Percentiles rank a stretch among this genome's conserved stretches.
phyloP scores from a whole-genome alignment of 2,888 invertebrate species.

The Drosophila niveifrons region DNA sequence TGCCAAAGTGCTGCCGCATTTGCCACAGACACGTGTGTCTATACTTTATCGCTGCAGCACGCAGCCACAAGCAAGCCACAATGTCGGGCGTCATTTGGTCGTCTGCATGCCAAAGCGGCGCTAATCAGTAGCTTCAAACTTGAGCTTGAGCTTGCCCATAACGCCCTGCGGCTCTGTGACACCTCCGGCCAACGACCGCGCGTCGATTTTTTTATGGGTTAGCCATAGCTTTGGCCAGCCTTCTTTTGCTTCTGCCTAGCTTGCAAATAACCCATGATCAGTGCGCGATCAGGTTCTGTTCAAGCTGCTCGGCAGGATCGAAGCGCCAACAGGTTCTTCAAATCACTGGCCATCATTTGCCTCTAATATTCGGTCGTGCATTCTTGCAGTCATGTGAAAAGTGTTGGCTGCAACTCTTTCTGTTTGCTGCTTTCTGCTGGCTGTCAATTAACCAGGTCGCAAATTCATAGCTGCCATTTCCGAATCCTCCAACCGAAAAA shows the following conservation, averaged over 20 bases:
- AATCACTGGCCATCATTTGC: constrained; percentile 29
- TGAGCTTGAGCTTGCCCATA: constrained; percentile 13
- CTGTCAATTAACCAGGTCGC: constrained; percentile 56
- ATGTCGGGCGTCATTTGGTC: constrained; percentile 50
- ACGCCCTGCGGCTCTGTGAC: constrained; percentile 53
- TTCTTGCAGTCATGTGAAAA: constrained; percentile 70
- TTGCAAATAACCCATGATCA: constrained; percentile 57
- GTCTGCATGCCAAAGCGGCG: constrained; percentile 48
- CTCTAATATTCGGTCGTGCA: constrained; percentile 74
- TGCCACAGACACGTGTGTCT: constrained; percentile 9
- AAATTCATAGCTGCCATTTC: constrained; percentile 45
- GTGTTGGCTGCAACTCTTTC: constrained; percentile 27
- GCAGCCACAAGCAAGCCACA: constrained; percentile 16
- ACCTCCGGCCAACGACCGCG: constrained; percentile 56
- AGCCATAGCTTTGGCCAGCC: constrained; percentile 25
- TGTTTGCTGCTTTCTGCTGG: neutral
- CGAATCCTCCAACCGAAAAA: constrained; percentile 47
- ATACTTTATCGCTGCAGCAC: constrained; percentile 28
- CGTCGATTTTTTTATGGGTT: constrained; percentile 65
- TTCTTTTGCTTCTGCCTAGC: neutral
- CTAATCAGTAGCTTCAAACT: constrained; percentile 57
- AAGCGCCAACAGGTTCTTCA: constrained; percentile 44
- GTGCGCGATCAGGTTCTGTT: constrained; percentile 30
- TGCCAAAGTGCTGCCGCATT: constrained; percentile 27
- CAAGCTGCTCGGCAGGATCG: neutral